phyloP scores from a whole-genome alignment of 2,888 invertebrate genomes.

The Cantharis nigra region DNA sequence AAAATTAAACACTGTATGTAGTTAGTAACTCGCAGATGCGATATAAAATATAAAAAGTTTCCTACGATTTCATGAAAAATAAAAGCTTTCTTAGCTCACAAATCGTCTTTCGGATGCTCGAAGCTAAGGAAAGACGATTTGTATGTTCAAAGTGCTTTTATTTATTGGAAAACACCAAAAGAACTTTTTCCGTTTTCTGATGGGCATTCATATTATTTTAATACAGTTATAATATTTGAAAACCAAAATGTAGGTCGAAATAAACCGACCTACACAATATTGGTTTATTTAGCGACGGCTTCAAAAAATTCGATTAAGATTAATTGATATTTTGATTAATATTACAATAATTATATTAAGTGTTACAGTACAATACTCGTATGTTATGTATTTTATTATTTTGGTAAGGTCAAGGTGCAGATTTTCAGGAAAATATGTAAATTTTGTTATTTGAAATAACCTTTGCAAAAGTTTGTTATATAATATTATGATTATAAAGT shows the following conservation, averaged over 20 bases:
- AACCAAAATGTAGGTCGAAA: not conserved
- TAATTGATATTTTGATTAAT: not conserved
- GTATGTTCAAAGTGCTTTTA: not conserved
- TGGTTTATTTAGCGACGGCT: not conserved
- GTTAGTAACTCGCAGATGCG: no score
- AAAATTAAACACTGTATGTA: not conserved
- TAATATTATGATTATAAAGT: not conserved
- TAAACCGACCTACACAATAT: not conserved
- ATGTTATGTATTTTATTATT: no score
- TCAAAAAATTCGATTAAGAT: not conserved
- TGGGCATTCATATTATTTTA: not conserved
- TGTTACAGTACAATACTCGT: not conserved
- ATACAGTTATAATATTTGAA: not conserved
- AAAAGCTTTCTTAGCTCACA: not conserved
- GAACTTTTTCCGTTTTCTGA: not conserved
- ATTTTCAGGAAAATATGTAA: not conserved
- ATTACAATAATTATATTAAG: not conserved
- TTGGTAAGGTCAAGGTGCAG: not conserved
- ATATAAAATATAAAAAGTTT: not conserved
- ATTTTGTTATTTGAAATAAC: not conserved
- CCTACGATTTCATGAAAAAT: not conserved
- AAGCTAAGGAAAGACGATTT: not conserved
- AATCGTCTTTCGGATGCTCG: not conserved
- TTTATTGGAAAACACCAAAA: not conserved
- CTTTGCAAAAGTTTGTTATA: not conserved